phyloP scores from a whole-genome alignment of 2,113 vertebrate species.

The Stigmatopora nigra region DNA sequence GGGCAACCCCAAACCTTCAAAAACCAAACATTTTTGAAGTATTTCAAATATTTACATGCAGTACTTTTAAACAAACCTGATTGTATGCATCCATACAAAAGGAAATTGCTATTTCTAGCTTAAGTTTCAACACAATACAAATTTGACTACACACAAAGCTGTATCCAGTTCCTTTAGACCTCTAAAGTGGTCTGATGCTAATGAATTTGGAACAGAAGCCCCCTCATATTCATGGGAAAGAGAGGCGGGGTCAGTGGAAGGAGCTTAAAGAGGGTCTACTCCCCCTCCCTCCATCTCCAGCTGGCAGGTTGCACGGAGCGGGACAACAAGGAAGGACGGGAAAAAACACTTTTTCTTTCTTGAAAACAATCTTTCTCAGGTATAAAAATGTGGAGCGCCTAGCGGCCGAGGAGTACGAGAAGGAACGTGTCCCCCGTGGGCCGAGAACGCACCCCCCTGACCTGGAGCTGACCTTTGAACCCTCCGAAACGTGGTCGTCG shows the following conservation, averaged over 20 bases:
- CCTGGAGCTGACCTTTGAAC: conserved; percentile 75
- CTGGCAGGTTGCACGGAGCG: conserved; percentile 33
- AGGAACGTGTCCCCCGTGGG: conserved; percentile 67
- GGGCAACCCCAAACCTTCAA: not conserved
- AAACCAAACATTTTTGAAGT: not conserved
- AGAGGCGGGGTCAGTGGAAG: conserved; percentile 33
- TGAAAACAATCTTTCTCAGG: conserved; percentile 59
- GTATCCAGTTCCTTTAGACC: conserved; percentile 42
- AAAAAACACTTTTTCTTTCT: not conserved
- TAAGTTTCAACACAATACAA: conserved; percentile 6
- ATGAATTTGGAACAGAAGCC: conserved; percentile 59
- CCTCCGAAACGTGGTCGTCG: conserved; percentile 66
- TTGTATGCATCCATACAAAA: not conserved
- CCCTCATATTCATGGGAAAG: conserved; percentile 58
- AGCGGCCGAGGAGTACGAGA: conserved; percentile 84
- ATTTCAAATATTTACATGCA: conserved; percentile 1
- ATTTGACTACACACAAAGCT: conserved; percentile 11
- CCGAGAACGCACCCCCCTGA: conserved; percentile 71
- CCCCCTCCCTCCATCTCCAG: conserved; percentile 26
- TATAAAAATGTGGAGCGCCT: conserved; percentile 90
- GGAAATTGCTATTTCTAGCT: not conserved
- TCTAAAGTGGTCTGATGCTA: conserved; percentile 59
- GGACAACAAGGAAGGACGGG: conserved; percentile 25
- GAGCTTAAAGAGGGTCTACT: conserved; percentile 19
- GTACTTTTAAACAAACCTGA: not conserved